Conservation (phyloP, 2,888 invertebrate genomes). For the Oxyteleia sp. region DNA sequence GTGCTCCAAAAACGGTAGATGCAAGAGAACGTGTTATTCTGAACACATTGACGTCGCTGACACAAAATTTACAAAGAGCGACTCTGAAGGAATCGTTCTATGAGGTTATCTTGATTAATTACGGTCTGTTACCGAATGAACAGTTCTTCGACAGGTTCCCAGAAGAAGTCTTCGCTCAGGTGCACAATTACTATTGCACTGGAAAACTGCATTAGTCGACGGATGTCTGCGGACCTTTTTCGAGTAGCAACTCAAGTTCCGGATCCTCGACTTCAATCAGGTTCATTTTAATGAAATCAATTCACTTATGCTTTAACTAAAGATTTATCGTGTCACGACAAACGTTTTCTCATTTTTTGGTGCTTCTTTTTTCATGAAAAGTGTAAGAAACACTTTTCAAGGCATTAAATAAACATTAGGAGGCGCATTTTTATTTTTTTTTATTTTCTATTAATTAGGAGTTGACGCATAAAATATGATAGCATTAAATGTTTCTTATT, state of each 20-base stretch:
- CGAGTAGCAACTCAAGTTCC: conserved; percentile 99
- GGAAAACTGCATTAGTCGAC: conserved; percentile 99
- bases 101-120: conserved; percentile 97
- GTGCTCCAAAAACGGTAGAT: conserved; percentile 87
- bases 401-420: no score
- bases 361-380: not conserved
- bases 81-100: conserved; percentile 98
- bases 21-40: conserved; percentile 99
- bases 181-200: conserved; percentile 98
- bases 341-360: conserved; percentile 14
- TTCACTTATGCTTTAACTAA: conserved; percentile 88
- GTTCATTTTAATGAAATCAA: conserved; percentile 99
- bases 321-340: conserved; percentile 46
- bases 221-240: conserved; percentile 99
- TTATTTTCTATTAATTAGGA: no score
- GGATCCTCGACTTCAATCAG: conserved; percentile 94
- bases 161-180: conserved; percentile 96
- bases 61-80: conserved; percentile 97
- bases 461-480: not conserved
- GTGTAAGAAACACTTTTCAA: not conserved
- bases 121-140: conserved; percentile 99
- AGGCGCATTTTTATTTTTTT: no score
- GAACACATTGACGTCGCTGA: conserved; percentile 98
- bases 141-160: conserved; percentile 99
- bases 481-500: not conserved